Base-by-base conservation (phyloP, 2,113 vertebrate genomes). In the Ctenomys sociabilis region DNA sequence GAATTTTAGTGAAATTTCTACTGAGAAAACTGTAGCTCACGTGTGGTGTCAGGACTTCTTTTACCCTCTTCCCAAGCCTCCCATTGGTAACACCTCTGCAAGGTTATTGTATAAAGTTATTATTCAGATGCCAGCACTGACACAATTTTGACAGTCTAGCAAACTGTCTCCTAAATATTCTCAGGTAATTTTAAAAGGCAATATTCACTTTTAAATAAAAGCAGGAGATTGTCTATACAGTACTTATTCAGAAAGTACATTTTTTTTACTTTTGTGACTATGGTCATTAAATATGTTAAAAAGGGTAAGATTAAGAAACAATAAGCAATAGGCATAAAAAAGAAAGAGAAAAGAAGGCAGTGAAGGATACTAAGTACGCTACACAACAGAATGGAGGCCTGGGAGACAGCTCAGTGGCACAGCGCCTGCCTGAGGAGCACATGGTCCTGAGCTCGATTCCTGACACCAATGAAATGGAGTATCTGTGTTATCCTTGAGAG, bases 101-200 rank as follows among this genome's bases (percentile, higher is more conserved):
- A 93, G 72, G 80, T 11, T 81, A 30, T 0, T 22, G 5, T n/a
- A 85, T 54, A 64, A 90, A 92, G 26, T 90, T 52, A 82, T 37
- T 88, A 43, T 75, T 40, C 81, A 3, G 5, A 40, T 59, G 37
- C 7, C 83, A 61, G 72, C 7, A 82, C 1, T 80, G 17, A 95
- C 21, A 92, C 14, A 49, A 86, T 37, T 95, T 8, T 94, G 59
- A 83, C 17, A 90, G 54, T 92, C 73, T 91, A 16, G 64, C n/a
- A 89, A 86, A 90, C 0, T 94, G 26, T 75, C 81, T 90, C 92
- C 19, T 13, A 87, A 95, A 94, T 85, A 82, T 43, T 75, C n/a
- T 37, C 17, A 12, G 88, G 7, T 72, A 92, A 90, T 78, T 95
- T 85, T 88, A 93, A 93, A 95, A 88, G 43, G 32, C n/a, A 37